Evolutionary conservation across 2,888 invertebrate species (phyloP), one percentile per base, ranked within the genome.

Genomic region (Lasioglossum pauxillum): DNA sequence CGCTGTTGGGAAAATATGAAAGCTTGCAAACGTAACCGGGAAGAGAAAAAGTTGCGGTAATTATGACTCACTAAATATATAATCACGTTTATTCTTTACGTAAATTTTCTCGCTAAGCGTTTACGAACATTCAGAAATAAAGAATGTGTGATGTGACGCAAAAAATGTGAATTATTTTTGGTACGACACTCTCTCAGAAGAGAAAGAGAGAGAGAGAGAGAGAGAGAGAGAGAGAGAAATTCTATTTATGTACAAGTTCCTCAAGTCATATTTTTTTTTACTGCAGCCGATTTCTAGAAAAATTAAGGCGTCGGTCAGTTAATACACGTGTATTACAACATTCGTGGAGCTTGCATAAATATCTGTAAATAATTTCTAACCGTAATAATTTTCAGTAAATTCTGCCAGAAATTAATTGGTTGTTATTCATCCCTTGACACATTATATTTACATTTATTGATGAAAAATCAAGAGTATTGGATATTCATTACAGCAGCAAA

Each of bases 1-100:
- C 92, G 93, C 75, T 93, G 93, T 60, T 93, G 93, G 93, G 93
- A 93, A 78, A 93, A 93, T 80, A 93, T 93, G 93, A 93, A 93
- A 77, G 92, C 92, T 16, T 92, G 92, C 78, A 93, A 93, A 80
- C 90, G 91, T 75, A 92, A 91, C 89, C 91, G 93, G 12, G 93
- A 93, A n/a, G 92, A 92, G 46, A 89, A 87, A n/a, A 90, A 88
- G 67, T 75, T 87, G 0, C 87, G 92, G 92, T 92, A 86, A 91
- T 79, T 80, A 53, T 44, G 12, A 80, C 12, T 35, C 35, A 31
- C 72, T 80, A n/a, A n/a, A n/a, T n/a, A 14, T 44, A 16, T 44
- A 16, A 16, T 3, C 10, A 46, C 2, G 10, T 38, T 31, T 78
- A 71, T 38, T n/a, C 12, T n/a, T 71, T 41, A 5, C 23, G 23